phyloP scores from a whole-genome alignment of 2,888 invertebrate species.

The Tribolium freemani region DNA sequence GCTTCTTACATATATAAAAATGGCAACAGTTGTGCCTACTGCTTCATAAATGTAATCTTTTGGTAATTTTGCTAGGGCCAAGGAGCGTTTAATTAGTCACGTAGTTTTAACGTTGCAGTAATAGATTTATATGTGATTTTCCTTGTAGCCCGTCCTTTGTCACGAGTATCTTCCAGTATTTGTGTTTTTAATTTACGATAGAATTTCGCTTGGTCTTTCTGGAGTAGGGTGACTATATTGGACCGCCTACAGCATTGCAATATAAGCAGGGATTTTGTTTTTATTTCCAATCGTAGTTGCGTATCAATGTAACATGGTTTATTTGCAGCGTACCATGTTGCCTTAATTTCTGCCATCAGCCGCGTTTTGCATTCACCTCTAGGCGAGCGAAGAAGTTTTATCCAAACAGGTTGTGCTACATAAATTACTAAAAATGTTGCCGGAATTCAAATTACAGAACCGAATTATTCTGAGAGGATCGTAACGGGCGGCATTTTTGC shows the following conservation, averaged over 20 bases:
- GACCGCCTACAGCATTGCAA: slow-evolving; percentile 49
- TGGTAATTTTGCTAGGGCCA: slow-evolving; percentile 12
- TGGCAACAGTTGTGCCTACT: neutral
- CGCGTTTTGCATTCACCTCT: slow-evolving; percentile 57
- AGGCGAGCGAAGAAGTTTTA: slow-evolving; percentile 42
- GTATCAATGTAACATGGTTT: slow-evolving; percentile 59
- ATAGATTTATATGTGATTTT: neutral
- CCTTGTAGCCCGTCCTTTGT: too few species aligned
- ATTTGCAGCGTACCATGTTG: slow-evolving; percentile 58
- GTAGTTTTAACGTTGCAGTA: slow-evolving; percentile 14
- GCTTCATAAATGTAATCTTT: neutral
- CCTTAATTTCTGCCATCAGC: slow-evolving; percentile 60
- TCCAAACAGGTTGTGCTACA: slow-evolving; percentile 34
- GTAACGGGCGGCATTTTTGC: slow-evolving; percentile 4
- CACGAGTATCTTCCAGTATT: too few species aligned
- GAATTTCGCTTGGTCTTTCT: slow-evolving; percentile 4
- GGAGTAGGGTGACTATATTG: neutral
- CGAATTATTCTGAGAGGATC: slow-evolving; percentile 4
- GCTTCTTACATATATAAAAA: too few species aligned
- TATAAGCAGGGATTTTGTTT: slow-evolving; percentile 57
- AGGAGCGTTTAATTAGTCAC: slow-evolving; percentile 13
- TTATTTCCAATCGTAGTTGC: slow-evolving; percentile 60
- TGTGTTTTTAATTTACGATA: neutral
- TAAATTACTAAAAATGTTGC: slow-evolving; percentile 36
- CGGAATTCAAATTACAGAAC: neutral